Conservation (phyloP, 2,797 vertebrate species). For the Sebastes nivosus region DNA sequence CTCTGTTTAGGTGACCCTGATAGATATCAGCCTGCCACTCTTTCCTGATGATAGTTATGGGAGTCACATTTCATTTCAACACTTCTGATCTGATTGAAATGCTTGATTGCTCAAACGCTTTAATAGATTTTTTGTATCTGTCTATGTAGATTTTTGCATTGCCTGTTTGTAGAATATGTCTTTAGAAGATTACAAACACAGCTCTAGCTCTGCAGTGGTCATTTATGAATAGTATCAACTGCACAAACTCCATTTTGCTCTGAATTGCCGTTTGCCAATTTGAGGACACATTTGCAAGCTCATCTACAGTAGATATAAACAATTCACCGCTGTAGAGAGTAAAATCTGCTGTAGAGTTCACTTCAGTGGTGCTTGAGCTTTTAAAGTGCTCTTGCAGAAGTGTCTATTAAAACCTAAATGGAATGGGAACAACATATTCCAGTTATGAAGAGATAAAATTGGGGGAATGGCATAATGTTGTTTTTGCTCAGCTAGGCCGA, state of each 20-base stretch:
- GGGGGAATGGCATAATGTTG: conserved; percentile 75
- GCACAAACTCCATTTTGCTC: conserved; percentile 40
- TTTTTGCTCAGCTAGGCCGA: conserved; percentile 69
- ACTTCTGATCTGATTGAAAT: not conserved
- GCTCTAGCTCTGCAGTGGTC: not conserved
- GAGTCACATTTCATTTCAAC: not conserved
- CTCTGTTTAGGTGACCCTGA: conserved; percentile 76
- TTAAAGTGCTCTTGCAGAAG: conserved; percentile 74
- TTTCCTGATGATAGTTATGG: not conserved
- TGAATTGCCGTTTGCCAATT: conserved; percentile 51
- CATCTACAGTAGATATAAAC: conserved; percentile 59
- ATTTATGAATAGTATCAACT: conserved; percentile 34
- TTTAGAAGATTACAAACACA: not conserved
- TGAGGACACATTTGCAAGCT: conserved; percentile 61
- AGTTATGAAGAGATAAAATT: conserved; percentile 72
- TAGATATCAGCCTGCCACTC: conserved; percentile 18
- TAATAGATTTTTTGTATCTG: not conserved
- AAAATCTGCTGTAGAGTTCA: conserved; percentile 73
- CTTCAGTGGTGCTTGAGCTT: conserved; percentile 72
- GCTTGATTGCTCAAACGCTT: not conserved
- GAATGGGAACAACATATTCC: conserved; percentile 75
- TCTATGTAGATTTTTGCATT: not conserved
- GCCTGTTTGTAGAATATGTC: not conserved
- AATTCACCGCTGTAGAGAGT: conserved; percentile 63
- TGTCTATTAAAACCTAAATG: conserved; percentile 79